Percentiles rank a stretch among this genome's conserved stretches.
These are phyloP conservation scores for Pelochelys cantorii DNA, from an alignment of 2,797 vertebrate genomes.

Conservation along the genomic window DNA sequence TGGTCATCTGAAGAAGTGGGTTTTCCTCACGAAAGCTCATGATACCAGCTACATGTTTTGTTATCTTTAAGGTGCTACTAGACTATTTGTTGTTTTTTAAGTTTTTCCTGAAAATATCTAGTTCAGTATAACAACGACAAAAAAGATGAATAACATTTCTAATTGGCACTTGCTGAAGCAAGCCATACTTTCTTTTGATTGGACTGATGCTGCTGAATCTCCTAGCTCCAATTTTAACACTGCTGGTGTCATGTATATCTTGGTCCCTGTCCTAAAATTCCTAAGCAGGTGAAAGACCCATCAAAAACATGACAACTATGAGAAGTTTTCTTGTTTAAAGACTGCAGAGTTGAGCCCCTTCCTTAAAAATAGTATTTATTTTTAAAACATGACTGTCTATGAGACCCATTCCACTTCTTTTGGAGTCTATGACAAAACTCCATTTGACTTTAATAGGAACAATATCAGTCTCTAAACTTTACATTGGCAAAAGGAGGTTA, in stretches of 20 bases:
- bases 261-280: neutral
- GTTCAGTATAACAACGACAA: neutral
- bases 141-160: neutral
- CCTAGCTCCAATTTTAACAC: neutral
- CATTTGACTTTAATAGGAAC: neutral
- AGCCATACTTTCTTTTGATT: accelerated
- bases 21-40: too few relatives aligned
- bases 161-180: neutral
- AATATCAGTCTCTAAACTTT: neutral
- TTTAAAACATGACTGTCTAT: neutral
- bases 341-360: neutral
- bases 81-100: too few relatives aligned
- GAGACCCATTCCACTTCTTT: neutral
- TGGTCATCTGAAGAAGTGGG: too few relatives aligned
- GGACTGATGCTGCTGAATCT: neutral
- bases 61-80: too few relatives aligned
- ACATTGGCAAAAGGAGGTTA: neutral
- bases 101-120: neutral
- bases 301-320: neutral
- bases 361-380: neutral
- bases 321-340: conserved; percentile 11
- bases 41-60: too few relatives aligned
- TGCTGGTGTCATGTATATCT: neutral
- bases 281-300: neutral
- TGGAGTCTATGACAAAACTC: neutral